Conservation (phyloP, 2,888 invertebrate genomes). For the Neocrepidodera transversa region DNA sequence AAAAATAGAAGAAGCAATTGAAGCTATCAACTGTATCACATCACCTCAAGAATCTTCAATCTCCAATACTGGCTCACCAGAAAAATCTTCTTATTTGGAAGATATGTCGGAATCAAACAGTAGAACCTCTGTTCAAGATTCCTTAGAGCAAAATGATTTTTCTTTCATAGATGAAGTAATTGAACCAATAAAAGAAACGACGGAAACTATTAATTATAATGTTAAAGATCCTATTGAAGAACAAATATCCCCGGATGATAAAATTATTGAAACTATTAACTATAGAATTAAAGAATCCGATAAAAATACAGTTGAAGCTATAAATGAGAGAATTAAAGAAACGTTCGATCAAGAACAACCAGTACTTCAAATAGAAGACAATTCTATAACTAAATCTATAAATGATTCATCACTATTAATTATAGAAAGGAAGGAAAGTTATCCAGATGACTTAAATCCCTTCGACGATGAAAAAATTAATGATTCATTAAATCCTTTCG, state of each 20-base stretch:
- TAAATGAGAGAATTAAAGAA: neutral
- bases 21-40: neutral
- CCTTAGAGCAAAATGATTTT: neutral
- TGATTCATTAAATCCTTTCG: constrained; percentile 29
- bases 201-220: constrained; percentile 1
- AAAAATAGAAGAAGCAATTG: constrained; percentile 6
- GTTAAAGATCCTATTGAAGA: neutral
- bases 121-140: neutral
- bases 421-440: constrained; percentile 38
- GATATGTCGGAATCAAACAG: neutral
- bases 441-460: constrained; percentile 85
- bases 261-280: constrained; percentile 14
- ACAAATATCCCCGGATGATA: no score
- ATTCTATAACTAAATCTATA: constrained; percentile 14
- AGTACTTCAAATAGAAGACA: no score
- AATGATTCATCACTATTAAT: constrained; percentile 21
- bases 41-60: constrained; percentile 3
- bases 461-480: constrained; percentile 70
- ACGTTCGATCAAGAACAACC: neutral
- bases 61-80: neutral
- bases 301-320: neutral
- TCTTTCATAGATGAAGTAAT: neutral
- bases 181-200: neutral
- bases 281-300: neutral
- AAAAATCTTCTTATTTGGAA: neutral